phyloP scores from a whole-genome alignment of 2,113 vertebrate species.

The Spizaetus ornatus region DNA sequence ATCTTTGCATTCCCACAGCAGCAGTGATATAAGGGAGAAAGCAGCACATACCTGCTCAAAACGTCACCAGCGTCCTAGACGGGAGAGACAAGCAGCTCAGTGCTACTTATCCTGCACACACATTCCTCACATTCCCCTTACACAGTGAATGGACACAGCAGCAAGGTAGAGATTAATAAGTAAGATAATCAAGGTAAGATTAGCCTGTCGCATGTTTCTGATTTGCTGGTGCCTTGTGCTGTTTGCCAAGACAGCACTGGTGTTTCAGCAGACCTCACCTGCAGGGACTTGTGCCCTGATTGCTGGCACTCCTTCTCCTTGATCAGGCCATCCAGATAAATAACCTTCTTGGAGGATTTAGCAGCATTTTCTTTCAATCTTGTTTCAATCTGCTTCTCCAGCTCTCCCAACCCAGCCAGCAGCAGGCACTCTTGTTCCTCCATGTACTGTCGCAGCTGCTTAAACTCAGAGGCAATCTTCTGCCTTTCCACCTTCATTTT shows the following conservation, averaged over 20 bases:
- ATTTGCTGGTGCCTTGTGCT: neutral
- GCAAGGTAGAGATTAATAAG: neutral
- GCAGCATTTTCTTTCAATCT: neutral
- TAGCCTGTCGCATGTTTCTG: neutral
- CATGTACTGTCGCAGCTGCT: neutral
- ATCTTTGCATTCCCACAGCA: neutral
- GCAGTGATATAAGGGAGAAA: neutral
- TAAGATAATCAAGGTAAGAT: neutral
- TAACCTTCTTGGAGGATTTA: neutral
- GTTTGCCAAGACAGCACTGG: neutral
- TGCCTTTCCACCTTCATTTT: neutral
- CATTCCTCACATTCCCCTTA: neutral
- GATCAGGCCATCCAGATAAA: neutral
- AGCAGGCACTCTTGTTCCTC: neutral
- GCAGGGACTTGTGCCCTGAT: neutral
- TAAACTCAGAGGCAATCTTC: neutral
- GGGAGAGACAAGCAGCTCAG: neutral
- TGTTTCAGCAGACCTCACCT: neutral
- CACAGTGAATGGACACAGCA: neutral
- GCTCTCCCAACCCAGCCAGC: neutral
- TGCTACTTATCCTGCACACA: neutral
- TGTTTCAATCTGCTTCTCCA: neutral
- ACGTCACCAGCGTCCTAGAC: neutral
- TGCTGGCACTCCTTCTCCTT: neutral
- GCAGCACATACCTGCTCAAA: neutral